phyloP scores from a whole-genome alignment of 1,140 invertebrate species.

The Antheraea pernyi region DNA sequence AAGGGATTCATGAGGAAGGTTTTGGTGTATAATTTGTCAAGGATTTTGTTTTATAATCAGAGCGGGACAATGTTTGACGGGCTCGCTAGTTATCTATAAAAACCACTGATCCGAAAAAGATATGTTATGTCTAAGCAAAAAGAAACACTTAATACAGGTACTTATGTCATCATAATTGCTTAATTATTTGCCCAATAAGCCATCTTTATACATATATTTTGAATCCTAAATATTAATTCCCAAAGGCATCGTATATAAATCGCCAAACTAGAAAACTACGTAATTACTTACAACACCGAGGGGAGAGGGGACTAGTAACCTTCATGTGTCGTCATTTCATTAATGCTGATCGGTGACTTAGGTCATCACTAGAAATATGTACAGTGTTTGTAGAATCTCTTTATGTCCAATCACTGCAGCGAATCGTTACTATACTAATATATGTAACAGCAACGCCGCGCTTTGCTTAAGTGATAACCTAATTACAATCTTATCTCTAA shows the following conservation, averaged over 20 bases:
- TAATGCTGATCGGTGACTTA: constrained; percentile 38
- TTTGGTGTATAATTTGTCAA: too few species aligned
- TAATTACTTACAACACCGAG: constrained; percentile 11
- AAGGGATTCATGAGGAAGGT: too few species aligned
- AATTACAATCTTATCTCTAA: constrained; percentile 28
- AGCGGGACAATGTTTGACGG: too few species aligned
- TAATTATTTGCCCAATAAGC: too few species aligned
- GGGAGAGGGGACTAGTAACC: constrained; percentile 26
- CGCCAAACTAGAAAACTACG: neutral
- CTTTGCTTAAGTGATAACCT: constrained; percentile 18
- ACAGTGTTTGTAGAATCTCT: neutral
- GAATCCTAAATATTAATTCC: too few species aligned
- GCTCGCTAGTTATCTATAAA: too few species aligned
- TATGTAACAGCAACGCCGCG: constrained; percentile 17
- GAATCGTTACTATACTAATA: neutral
- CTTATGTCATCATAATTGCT: too few species aligned
- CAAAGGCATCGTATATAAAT: neutral
- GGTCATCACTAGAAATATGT: constrained; percentile 48
- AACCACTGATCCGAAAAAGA: too few species aligned
- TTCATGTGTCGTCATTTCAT: constrained; percentile 39
- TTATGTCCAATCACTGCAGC: neutral
- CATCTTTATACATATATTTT: too few species aligned
- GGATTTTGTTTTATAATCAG: too few species aligned
- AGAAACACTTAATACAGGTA: too few species aligned
- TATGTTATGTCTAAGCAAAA: too few species aligned